These are phyloP conservation scores for Porites cylindrica DNA, from an alignment of 92 coral and sea anemone species.

Conservation along the genomic window DNA sequence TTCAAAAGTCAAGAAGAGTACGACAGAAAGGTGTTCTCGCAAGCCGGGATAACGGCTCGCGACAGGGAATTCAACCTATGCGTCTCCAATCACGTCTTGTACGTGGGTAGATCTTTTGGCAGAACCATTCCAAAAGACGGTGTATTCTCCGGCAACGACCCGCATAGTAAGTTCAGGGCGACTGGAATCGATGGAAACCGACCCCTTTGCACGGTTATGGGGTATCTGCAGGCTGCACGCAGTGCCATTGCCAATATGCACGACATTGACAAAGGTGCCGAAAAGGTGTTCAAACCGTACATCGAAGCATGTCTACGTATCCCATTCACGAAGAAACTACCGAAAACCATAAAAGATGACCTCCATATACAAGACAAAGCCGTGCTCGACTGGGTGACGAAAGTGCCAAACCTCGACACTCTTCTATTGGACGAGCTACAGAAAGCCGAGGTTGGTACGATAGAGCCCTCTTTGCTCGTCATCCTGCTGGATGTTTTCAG, in stretches of 20 bases:
- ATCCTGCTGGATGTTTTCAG: not conserved
- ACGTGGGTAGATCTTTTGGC: not conserved
- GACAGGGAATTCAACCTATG: slow-evolving; percentile 1
- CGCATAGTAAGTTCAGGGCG: not conserved
- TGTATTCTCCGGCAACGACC: not conserved
- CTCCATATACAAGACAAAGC: no score
- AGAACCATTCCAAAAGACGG: not conserved
- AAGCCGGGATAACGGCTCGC: not conserved
- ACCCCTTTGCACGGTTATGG: not conserved
- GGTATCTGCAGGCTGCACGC: slow-evolving; percentile 10
- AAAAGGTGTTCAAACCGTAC: not conserved
- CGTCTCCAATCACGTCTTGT: slow-evolving; percentile 9
- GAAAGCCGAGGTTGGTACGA: no score
- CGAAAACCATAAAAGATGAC: no score
- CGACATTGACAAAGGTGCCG: not conserved
- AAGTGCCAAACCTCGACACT: not conserved
- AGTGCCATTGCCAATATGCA: slow-evolving; percentile 21
- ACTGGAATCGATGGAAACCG: slow-evolving; percentile 16
- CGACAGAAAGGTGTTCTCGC: not conserved
- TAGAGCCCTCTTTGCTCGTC: not conserved
- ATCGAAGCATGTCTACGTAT: not conserved
- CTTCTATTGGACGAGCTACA: not conserved
- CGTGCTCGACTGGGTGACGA: not conserved
- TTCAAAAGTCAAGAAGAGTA: not conserved
- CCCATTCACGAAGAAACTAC: not conserved